Evolutionary conservation across 2,113 vertebrate genomes (phyloP), one percentile per base, ranked within the genome.

Genomic region (Corydoras sp.): DNA sequence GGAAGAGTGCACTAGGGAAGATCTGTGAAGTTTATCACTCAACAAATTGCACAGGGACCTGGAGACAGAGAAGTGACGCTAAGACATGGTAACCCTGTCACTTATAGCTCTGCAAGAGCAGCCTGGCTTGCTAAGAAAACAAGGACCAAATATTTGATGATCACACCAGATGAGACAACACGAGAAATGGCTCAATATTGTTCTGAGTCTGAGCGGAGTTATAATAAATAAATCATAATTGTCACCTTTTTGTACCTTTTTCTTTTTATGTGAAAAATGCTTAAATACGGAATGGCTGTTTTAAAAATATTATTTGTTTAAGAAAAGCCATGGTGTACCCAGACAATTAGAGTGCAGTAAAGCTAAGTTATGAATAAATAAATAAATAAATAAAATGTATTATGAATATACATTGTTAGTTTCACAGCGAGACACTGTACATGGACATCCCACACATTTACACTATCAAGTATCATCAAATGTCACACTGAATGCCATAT

Each of bases 1-100:
- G 32, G 58, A 30, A 60, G 64, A 31, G 15, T 68, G 51, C 56
- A 31, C 29, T 49, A 65, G 12, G 15, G 35, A 51, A 30, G 65
- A 53, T 10, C 51, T 53, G 51, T 53, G 51, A 53, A 53, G 51
- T 53, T 65, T 55, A 65, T 76, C 74, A 51, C 58, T 69, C 61
- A 4, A 18, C 8, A 53, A 56, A 48, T 32, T 50, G 56, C 71
- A 68, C 35, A 58, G 51, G 13, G 13, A 53, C 10, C 51, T 53
- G 51, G 13, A 53, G 10, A 53, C 10, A 53, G 13, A 53, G 13
- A 53, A 5, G 13, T 53, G 51, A 53, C 3, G 13, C n/a, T 13
- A 56, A n/a, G n/a, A 53, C 14, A n/a, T 56, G 14, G 14, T 15
- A 56, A 14, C 54, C 13, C 54, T 56, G 54, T 56, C 54, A 56